phyloP scores from a whole-genome alignment of 2,113 vertebrate genomes.

The Chaenogobius annularis region DNA sequence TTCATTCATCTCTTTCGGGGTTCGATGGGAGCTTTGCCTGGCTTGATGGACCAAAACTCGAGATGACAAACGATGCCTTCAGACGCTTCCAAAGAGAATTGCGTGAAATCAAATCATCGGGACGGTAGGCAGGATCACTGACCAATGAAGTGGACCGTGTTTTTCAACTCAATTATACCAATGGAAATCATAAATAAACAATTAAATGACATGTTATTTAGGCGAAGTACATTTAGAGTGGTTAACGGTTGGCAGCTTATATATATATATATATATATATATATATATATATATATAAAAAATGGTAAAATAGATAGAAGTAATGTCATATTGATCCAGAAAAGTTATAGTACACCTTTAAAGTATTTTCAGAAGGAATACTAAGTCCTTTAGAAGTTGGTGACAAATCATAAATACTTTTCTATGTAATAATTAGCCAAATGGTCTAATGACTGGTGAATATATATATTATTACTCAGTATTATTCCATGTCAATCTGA shows the following conservation, averaged over 20 bases:
- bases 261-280: no score
- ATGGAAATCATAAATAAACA: not conserved
- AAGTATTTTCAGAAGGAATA: no score
- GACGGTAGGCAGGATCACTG: not conserved
- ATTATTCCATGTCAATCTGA: no score
- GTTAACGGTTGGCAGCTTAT: not conserved
- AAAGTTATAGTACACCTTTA: no score
- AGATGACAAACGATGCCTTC: slow-evolving; percentile 44
- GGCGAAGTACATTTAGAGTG: not conserved
- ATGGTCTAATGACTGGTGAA: no score
- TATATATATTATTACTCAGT: no score
- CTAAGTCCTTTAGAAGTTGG: not conserved
- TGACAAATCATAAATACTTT: no score
- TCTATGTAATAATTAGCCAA: no score
- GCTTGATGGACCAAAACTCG: slow-evolving; percentile 21
- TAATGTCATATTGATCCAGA: no score
- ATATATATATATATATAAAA: no score
- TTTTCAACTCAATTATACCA: not conserved
- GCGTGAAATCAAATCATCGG: slow-evolving; percentile 22
- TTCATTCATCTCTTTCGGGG: slow-evolving; percentile 37
- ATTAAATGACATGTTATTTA: not conserved
- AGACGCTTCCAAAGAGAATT: slow-evolving; percentile 10
- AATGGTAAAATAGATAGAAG: no score
- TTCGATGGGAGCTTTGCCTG: slow-evolving; percentile 9
- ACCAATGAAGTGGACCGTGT: not conserved